phyloP scores from a whole-genome alignment of 2,888 invertebrate species.

The Ochropacha duplaris region DNA sequence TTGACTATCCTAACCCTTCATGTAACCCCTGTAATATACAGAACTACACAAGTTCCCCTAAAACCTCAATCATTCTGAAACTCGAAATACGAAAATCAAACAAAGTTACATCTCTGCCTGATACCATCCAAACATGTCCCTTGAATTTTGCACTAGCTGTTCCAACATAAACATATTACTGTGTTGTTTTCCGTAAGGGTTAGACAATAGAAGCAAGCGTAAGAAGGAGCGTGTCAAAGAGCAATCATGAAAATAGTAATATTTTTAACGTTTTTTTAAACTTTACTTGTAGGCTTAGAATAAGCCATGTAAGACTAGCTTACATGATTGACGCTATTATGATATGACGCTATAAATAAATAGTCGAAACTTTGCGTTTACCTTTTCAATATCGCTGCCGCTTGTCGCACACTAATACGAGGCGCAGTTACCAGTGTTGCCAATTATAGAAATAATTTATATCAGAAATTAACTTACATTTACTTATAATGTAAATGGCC shows the following conservation, averaged over 20 bases:
- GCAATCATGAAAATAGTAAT: too few species aligned
- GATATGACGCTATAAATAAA: background rate
- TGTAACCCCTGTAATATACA: background rate
- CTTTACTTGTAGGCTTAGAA: too few species aligned
- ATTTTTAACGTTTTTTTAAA: too few species aligned
- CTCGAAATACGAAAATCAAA: slow-evolving; percentile 14
- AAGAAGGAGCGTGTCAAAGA: background rate
- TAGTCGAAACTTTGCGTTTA: background rate
- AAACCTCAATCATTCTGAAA: background rate
- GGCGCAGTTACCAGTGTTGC: slow-evolving; percentile 24
- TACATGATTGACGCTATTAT: too few species aligned
- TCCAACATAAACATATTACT: slow-evolving; percentile 56
- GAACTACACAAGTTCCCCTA: background rate
- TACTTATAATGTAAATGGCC: too few species aligned
- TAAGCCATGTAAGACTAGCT: too few species aligned
- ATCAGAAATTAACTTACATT: too few species aligned
- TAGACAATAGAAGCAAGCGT: background rate
- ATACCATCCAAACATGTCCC: slow-evolving; percentile 49
- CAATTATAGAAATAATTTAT: slow-evolving; percentile 9
- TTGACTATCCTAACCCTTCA: background rate
- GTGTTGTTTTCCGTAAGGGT: slow-evolving; percentile 7
- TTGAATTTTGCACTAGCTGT: slow-evolving; percentile 41
- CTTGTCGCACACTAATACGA: slow-evolving; percentile 2
- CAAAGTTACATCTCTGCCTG: slow-evolving; percentile 34
- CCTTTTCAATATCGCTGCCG: background rate